Conservation (phyloP, 1,140 invertebrate genomes). For the Diachasma alloeum region DNA sequence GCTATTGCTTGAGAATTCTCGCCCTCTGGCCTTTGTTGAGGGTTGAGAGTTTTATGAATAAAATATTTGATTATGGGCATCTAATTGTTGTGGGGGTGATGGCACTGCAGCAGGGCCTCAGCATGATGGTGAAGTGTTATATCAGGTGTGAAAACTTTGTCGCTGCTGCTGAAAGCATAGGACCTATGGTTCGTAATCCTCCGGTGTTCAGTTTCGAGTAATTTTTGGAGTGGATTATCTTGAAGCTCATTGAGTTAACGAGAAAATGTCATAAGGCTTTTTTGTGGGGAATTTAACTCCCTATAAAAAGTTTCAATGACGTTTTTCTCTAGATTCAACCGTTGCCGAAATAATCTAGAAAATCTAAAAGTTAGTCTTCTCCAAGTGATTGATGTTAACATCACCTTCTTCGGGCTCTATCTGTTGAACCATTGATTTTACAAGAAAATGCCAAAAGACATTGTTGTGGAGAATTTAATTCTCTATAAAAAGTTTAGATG, state of each 20-base stretch:
- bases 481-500: too few relatives aligned
- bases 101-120: background rate
- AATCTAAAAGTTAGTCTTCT: too few relatives aligned
- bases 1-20: background rate
- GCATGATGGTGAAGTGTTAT: slow-evolving; percentile 14
- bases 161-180: slow-evolving; percentile 27
- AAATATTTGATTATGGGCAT: slow-evolving; percentile 7
- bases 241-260: background rate
- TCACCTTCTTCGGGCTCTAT: too few relatives aligned
- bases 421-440: too few relatives aligned
- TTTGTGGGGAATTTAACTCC: too few relatives aligned
- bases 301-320: too few relatives aligned
- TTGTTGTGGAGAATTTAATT: too few relatives aligned
- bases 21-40: background rate
- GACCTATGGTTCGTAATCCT: slow-evolving; percentile 21
- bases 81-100: background rate
- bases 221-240: background rate
- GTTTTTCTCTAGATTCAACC: too few relatives aligned
- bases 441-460: too few relatives aligned
- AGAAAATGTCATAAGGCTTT: too few relatives aligned
- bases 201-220: background rate
- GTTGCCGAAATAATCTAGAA: too few relatives aligned
- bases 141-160: slow-evolving; percentile 17
- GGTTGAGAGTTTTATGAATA: background rate
- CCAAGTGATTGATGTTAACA: too few relatives aligned